phyloP scores from a whole-genome alignment of 2,888 invertebrate genomes.

The Balanococcus diminutus region DNA sequence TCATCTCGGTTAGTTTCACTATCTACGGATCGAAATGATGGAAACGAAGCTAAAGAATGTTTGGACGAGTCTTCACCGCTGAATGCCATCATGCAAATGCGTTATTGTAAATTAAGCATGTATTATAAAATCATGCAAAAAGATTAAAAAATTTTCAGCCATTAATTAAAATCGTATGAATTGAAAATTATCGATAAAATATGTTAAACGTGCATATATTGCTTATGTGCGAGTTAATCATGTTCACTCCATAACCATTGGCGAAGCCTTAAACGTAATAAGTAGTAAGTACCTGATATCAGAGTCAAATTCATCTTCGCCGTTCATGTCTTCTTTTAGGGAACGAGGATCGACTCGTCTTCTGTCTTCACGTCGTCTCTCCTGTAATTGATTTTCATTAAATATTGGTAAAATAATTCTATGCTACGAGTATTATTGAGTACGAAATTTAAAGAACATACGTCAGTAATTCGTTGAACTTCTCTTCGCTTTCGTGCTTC shows the following conservation, averaged over 20 bases:
- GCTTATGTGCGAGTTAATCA: not conserved
- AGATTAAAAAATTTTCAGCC: constrained; percentile 15
- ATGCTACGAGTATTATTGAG: too few relatives aligned
- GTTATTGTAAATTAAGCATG: constrained; percentile 4
- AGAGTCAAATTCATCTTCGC: constrained; percentile 57
- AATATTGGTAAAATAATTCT: not conserved
- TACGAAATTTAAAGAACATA: constrained; percentile 59
- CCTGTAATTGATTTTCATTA: too few relatives aligned
- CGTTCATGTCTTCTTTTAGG: constrained; percentile 60
- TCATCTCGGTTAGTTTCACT: constrained; percentile 15
- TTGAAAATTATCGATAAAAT: not conserved
- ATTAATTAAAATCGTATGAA: constrained; percentile 1
- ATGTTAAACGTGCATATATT: not conserved
- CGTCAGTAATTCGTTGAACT: constrained; percentile 85
- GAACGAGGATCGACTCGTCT: constrained; percentile 62
- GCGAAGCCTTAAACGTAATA: not conserved
- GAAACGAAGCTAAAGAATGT: constrained; percentile 54
- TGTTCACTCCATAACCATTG: not conserved
- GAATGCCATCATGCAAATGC: constrained; percentile 17
- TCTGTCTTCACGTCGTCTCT: constrained; percentile 59
- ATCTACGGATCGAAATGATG: constrained; percentile 43
- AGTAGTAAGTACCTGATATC: constrained; percentile 50
- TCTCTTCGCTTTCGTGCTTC: constrained; percentile 85
- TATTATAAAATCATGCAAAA: constrained; percentile 19
- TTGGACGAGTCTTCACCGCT: constrained; percentile 56